phyloP scores from a whole-genome alignment of 2,797 vertebrate genomes.

The Liasis olivaceus region DNA sequence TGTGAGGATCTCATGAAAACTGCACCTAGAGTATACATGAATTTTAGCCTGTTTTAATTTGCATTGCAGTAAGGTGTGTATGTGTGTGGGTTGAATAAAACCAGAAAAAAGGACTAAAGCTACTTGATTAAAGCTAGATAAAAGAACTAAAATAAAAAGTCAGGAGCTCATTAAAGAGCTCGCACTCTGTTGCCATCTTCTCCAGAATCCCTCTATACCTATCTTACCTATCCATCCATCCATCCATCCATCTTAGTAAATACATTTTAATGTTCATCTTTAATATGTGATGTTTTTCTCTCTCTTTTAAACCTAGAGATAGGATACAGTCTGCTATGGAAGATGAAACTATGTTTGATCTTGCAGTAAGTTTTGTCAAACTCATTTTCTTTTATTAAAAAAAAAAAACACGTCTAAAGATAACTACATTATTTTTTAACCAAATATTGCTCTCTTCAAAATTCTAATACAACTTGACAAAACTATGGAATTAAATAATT shows the following conservation, averaged over 20 bases:
- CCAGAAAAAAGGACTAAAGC: not conserved
- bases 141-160: not conserved
- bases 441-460: not conserved
- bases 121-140: not conserved
- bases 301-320: constrained; percentile 80
- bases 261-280: constrained; percentile 36
- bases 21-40: not conserved
- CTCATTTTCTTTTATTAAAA: not conserved
- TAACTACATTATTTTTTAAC: not conserved
- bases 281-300: constrained; percentile 8
- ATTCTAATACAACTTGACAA: not conserved
- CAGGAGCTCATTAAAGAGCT: not conserved
- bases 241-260: not conserved
- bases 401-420: not conserved
- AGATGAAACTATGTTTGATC: constrained; percentile 88
- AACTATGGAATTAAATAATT: not conserved
- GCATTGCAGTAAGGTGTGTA: not conserved
- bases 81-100: not conserved
- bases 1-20: not conserved
- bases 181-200: not conserved
- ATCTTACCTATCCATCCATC: no score
- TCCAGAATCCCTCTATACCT: not conserved
- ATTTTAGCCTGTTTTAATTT: not conserved
- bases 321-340: constrained; percentile 90
- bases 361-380: constrained; percentile 81